phyloP scores from a whole-genome alignment of 2,113 vertebrate genomes.

The Hemicordylus capensis region DNA sequence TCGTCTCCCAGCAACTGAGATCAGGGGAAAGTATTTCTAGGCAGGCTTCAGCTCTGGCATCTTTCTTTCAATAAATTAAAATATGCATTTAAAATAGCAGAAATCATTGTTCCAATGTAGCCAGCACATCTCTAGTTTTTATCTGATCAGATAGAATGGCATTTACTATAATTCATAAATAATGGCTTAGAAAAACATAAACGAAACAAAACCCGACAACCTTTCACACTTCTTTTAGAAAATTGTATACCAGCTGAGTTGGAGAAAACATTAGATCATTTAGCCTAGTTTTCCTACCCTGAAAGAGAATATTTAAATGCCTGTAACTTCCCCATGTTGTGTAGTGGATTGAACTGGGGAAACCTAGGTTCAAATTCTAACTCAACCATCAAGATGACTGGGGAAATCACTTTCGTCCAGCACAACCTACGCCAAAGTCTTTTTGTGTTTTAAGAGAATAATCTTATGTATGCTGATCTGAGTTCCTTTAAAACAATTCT shows the following conservation, averaged over 20 bases:
- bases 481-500: not conserved
- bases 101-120: too few species aligned
- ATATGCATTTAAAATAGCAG: too few species aligned
- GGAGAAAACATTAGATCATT: not conserved
- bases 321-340: not conserved
- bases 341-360: not conserved
- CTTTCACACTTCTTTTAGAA: not conserved
- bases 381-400: not conserved
- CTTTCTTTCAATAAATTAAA: too few species aligned
- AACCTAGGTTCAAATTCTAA: not conserved
- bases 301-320: not conserved
- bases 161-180: too few species aligned
- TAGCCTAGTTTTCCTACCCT: not conserved
- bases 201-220: too few species aligned
- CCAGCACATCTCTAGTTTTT: too few species aligned
- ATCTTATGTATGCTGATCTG: not conserved
- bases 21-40: too few species aligned
- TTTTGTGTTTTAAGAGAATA: not conserved
- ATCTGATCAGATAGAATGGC: too few species aligned
- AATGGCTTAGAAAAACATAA: too few species aligned
- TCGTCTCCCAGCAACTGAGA: too few species aligned
- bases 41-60: too few species aligned
- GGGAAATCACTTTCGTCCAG: not conserved
- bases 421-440: not conserved
- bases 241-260: not conserved